Percentiles rank a stretch among this genome's conserved stretches.
Evolutionary conservation across 2,888 invertebrate species (phyloP).

Genomic region (Eristalis tenax): DNA sequence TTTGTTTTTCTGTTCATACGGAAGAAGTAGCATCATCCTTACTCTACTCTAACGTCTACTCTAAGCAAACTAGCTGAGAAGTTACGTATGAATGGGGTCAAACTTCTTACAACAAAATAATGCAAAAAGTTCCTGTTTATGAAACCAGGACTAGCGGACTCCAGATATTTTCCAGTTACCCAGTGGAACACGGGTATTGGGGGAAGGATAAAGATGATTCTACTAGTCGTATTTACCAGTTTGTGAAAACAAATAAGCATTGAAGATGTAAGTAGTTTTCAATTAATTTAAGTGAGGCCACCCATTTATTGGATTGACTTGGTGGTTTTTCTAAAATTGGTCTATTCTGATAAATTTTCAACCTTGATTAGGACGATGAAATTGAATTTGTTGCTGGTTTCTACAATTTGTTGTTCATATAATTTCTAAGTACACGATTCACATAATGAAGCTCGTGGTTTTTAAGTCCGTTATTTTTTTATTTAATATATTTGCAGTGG

Average conservation of each 20-base stretch:
- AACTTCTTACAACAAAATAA: slow-evolving; percentile 71
- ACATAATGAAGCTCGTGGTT: too few species aligned
- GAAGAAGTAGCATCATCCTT: slow-evolving; percentile 14
- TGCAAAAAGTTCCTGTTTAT: slow-evolving; percentile 69
- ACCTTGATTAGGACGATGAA: slow-evolving; percentile 27
- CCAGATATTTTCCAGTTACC: slow-evolving; percentile 69
- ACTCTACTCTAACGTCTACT: too few species aligned
- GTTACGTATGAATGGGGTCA: slow-evolving; percentile 68
- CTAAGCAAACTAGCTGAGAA: slow-evolving; percentile 56
- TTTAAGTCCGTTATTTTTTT: too few species aligned
- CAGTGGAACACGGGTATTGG: not conserved
- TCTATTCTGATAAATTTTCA: slow-evolving; percentile 37
- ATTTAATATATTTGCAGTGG: too few species aligned
- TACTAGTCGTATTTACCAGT: slow-evolving; percentile 55
- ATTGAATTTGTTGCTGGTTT: slow-evolving; percentile 12
- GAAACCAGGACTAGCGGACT: slow-evolving; percentile 68
- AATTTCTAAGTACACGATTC: too few species aligned
- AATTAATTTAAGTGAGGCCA: slow-evolving; percentile 74
- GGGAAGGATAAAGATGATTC: slow-evolving; percentile 2
- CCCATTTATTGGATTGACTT: slow-evolving; percentile 73
- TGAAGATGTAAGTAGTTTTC: slow-evolving; percentile 67
- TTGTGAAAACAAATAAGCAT: slow-evolving; percentile 54
- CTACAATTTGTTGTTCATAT: too few species aligned
- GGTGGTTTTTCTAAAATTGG: slow-evolving; percentile 18
- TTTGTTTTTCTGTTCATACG: slow-evolving; percentile 29